Conservation (phyloP, 2,113 vertebrate genomes). For the Syngnathoides biaculeatus region DNA sequence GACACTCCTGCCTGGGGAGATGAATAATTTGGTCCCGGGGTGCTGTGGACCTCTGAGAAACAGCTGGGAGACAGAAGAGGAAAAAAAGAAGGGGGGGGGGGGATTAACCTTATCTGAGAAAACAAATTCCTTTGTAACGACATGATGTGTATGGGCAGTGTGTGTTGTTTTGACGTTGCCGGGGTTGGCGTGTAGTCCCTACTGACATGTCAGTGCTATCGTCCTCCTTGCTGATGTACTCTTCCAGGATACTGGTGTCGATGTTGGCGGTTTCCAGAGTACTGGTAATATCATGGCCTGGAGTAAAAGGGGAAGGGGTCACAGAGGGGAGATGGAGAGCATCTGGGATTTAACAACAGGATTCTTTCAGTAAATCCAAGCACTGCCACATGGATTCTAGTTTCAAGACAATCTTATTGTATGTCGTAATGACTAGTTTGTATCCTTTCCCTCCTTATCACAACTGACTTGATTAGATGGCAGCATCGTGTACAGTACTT, state of each 20-base stretch:
- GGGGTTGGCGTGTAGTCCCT: conserved; percentile 42
- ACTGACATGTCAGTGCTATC: conserved; percentile 95
- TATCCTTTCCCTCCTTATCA: neutral
- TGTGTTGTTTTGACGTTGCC: conserved; percentile 58
- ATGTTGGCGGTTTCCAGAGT: conserved; percentile 96
- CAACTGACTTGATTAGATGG: neutral
- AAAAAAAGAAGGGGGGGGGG: conserved; percentile 11
- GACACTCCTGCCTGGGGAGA: conserved; percentile 74
- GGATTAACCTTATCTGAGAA: conserved; percentile 61
- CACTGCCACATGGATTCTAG: conserved; percentile 4
- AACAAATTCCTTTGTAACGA: conserved; percentile 69
- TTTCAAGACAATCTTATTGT: conserved; percentile 25
- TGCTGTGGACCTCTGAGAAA: conserved; percentile 89
- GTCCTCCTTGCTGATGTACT: conserved; percentile 98
- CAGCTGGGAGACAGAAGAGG: conserved; percentile 75
- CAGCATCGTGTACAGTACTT: neutral
- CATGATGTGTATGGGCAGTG: conserved; percentile 48
- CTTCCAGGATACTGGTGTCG: conserved; percentile 98
- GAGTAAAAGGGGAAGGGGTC: conserved; percentile 44
- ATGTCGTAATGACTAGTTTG: conserved; percentile 27
- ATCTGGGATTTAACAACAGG: conserved; percentile 58
- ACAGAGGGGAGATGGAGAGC: conserved; percentile 50
- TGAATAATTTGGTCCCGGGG: conserved; percentile 70
- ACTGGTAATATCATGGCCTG: conserved; percentile 98
- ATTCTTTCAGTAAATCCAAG: conserved; percentile 45